A percentile compares a stretch with the other conserved stretches of the same genome.
Evolutionary conservation across 1,140 invertebrate species (phyloP).

Genomic region (Drosophila prosaltans): DNA sequence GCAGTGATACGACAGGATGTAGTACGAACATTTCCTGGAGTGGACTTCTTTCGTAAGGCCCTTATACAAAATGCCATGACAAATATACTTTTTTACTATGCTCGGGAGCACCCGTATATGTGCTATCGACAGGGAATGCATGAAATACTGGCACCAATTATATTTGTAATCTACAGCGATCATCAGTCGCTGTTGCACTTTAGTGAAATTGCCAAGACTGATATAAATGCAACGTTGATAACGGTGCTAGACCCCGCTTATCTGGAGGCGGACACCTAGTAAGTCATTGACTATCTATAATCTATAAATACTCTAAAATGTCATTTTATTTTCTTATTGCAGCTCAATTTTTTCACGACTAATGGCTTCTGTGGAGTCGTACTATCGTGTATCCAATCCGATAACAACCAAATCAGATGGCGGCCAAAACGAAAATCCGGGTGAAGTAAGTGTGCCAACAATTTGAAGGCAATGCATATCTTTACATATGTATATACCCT

Average conservation of each 20-base stretch:
- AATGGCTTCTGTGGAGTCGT: conserved; percentile 89
- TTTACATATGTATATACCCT: too few relatives aligned
- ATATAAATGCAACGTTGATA: conserved; percentile 84
- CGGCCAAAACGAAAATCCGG: conserved; percentile 70
- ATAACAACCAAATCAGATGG: conserved; percentile 76
- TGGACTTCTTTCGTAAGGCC: conserved; percentile 89
- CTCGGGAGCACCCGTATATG: conserved; percentile 88
- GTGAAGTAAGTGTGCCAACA: conserved; percentile 38
- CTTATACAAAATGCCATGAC: conserved; percentile 88
- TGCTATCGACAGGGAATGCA: conserved; percentile 94
- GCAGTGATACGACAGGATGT: conserved; percentile 91
- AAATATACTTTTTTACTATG: conserved; percentile 87
- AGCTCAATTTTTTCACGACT: conserved; percentile 89
- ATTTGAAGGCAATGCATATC: too few relatives aligned
- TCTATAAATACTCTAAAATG: neutral
- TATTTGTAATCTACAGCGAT: conserved; percentile 90
- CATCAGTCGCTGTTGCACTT: conserved; percentile 86
- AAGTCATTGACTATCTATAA: conserved; percentile 78
- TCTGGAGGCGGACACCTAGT: conserved; percentile 91
- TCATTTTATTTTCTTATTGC: conserved; percentile 1
- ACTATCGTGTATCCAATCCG: conserved; percentile 87
- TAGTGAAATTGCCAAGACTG: conserved; percentile 71
- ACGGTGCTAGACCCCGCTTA: conserved; percentile 86
- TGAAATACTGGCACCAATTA: conserved; percentile 90
- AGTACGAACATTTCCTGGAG: conserved; percentile 90